Evolutionary conservation across 1,140 invertebrate species (phyloP).

Genomic region (Colletes gigas): DNA sequence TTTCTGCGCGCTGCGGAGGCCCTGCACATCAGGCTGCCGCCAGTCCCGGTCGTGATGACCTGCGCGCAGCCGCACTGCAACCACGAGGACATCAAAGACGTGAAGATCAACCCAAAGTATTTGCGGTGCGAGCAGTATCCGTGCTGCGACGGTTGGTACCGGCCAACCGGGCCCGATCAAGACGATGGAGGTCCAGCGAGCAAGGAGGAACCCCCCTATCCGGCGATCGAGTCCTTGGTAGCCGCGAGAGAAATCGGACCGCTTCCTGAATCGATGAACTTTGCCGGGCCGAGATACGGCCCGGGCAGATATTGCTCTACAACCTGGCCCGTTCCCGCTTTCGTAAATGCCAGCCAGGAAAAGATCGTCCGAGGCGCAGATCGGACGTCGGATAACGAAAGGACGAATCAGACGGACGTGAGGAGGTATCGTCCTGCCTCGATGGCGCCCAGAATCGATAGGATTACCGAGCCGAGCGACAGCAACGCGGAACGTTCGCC

Average conservation of each 20-base stretch:
- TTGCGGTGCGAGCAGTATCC: slow-evolving; percentile 66
- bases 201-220: slow-evolving; percentile 30
- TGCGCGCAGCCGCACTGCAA: slow-evolving; percentile 54
- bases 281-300: slow-evolving; percentile 15
- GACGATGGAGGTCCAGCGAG: slow-evolving; percentile 26
- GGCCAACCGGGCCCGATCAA: background rate
- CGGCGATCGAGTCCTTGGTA: slow-evolving; percentile 25
- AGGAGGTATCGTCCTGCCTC: slow-evolving; percentile 2
- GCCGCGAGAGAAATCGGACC: slow-evolving; percentile 20
- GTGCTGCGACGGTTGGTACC: slow-evolving; percentile 45
- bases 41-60: slow-evolving; percentile 60
- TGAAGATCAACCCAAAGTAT: slow-evolving; percentile 64
- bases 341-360: background rate
- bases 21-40: slow-evolving; percentile 78
- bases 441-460: slow-evolving; percentile 1
- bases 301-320: slow-evolving; percentile 18
- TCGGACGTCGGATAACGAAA: background rate
- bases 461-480: background rate
- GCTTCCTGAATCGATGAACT: slow-evolving; percentile 53
- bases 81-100: slow-evolving; percentile 65
- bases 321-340: slow-evolving; percentile 36
- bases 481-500: background rate
- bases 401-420: slow-evolving; percentile 4
- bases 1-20: slow-evolving; percentile 83
- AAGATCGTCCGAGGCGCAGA: slow-evolving; percentile 8